A percentile compares a stretch with the other conserved stretches of the same genome.
Evolutionary conservation across 2,113 vertebrate species (phyloP).

Genomic region (Toxotes chatareus): DNA sequence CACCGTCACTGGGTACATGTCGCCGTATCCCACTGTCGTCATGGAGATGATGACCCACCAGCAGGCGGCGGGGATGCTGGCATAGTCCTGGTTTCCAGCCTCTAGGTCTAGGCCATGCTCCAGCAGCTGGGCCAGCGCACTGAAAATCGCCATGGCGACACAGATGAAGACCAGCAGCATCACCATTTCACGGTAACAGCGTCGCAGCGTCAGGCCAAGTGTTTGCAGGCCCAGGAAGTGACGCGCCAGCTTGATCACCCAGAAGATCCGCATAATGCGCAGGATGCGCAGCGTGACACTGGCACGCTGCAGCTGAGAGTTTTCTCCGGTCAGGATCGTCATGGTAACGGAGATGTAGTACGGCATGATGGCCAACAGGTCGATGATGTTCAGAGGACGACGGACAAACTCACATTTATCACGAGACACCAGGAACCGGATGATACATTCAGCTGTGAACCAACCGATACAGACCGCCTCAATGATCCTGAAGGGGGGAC

Average conservation of each 20-base stretch:
- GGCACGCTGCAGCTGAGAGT: conserved; percentile 95
- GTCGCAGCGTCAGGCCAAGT: conserved; percentile 93
- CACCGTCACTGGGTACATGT: conserved; percentile 96
- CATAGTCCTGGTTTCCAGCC: conserved; percentile 92
- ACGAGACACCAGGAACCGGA: conserved; percentile 95
- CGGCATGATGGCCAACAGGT: conserved; percentile 94
- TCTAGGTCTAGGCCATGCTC: conserved; percentile 95
- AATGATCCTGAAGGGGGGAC: conserved; percentile 88
- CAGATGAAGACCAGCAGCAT: conserved; percentile 96
- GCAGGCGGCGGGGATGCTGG: conserved; percentile 96
- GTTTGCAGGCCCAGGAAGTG: conserved; percentile 98
- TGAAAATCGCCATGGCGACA: conserved; percentile 98
- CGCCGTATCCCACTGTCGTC: conserved; percentile 98
- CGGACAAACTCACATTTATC: conserved; percentile 96
- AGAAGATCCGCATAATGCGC: conserved; percentile 97
- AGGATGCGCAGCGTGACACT: conserved; percentile 94
- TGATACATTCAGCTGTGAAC: conserved; percentile 96
- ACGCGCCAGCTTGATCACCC: conserved; percentile 97
- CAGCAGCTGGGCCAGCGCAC: conserved; percentile 94
- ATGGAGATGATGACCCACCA: conserved; percentile 99
- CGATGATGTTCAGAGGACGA: conserved; percentile 96
- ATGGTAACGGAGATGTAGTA: conserved; percentile 95
- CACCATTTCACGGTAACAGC: conserved; percentile 98
- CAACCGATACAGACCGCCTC: conserved; percentile 98
- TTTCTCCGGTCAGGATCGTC: conserved; percentile 92